These are phyloP conservation scores for Laothoe populi DNA, from an alignment of 2,888 invertebrate genomes.

Conservation along the genomic window DNA sequence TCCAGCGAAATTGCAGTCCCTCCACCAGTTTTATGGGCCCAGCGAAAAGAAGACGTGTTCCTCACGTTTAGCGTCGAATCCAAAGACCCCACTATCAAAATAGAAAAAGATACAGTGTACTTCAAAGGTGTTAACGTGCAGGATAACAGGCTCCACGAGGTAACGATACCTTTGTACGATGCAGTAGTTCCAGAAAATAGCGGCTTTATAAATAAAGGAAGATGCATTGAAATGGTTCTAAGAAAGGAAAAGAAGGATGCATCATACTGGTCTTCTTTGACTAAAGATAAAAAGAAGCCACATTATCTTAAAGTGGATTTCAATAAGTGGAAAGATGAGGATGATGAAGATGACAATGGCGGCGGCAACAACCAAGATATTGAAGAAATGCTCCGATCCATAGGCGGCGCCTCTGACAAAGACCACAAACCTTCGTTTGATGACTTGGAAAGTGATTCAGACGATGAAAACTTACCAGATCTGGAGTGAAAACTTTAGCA, in stretches of 20 bases:
- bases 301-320: slow-evolving; percentile 99
- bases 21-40: slow-evolving; percentile 97
- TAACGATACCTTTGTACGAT: slow-evolving; percentile 93
- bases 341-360: slow-evolving; percentile 90
- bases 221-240: slow-evolving; percentile 90
- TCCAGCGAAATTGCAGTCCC: slow-evolving; percentile 84
- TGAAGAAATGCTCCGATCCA: slow-evolving; percentile 90
- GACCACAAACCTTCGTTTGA: slow-evolving; percentile 89
- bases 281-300: slow-evolving; percentile 94
- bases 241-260: slow-evolving; percentile 89
- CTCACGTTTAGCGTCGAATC: slow-evolving; percentile 96
- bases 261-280: slow-evolving; percentile 94
- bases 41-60: slow-evolving; percentile 92
- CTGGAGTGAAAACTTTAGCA: slow-evolving; percentile 84
- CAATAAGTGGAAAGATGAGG: slow-evolving; percentile 99
- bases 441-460: slow-evolving; percentile 91
- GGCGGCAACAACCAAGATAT: slow-evolving; percentile 81
- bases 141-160: slow-evolving; percentile 93
- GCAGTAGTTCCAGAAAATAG: slow-evolving; percentile 93
- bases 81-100: slow-evolving; percentile 92
- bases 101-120: slow-evolving; percentile 89
- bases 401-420: slow-evolving; percentile 74
- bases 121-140: slow-evolving; percentile 95
- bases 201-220: slow-evolving; percentile 88
- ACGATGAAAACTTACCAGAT: slow-evolving; percentile 92